A percentile compares a stretch with the other conserved stretches of the same genome.
Conservation (phyloP, 2,113 vertebrate species). For the Nerophis ophidion region DNA sequence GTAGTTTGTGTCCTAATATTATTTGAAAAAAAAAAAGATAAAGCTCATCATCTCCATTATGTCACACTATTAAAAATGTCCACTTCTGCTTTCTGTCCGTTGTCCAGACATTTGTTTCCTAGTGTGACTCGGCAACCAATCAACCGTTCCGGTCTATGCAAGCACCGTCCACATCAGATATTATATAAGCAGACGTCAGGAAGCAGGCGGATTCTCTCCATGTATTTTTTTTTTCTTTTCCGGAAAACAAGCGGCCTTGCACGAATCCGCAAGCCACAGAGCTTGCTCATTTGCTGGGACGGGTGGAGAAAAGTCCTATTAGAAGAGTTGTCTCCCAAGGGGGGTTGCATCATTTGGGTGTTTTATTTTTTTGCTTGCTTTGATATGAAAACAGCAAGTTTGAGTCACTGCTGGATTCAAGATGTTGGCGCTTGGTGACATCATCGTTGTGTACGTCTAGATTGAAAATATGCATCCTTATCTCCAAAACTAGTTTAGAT, state of each 20-base stretch:
- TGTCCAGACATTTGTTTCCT: slow-evolving; percentile 49
- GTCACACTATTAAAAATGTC: too few relatives aligned
- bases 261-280: slow-evolving; percentile 15
- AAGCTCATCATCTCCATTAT: too few relatives aligned
- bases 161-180: slow-evolving; percentile 30
- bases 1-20: too few relatives aligned
- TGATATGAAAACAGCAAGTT: slow-evolving; percentile 18
- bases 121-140: slow-evolving; percentile 49
- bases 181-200: slow-evolving; percentile 56
- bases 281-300: not conserved
- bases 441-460: slow-evolving; percentile 24
- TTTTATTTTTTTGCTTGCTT: not conserved
- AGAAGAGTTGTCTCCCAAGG: not conserved
- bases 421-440: slow-evolving; percentile 58
- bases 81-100: slow-evolving; percentile 12
- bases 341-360: not conserved
- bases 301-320: slow-evolving; percentile 14
- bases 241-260: slow-evolving; percentile 40
- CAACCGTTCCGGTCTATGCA: slow-evolving; percentile 39
- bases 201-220: slow-evolving; percentile 51
- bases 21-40: too few relatives aligned
- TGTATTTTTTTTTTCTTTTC: slow-evolving; percentile 46
- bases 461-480: too few relatives aligned
- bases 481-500: too few relatives aligned
- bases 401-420: slow-evolving; percentile 45